A percentile compares a stretch with the other conserved stretches of the same genome.
Evolutionary conservation across 2,797 vertebrate genomes (phyloP).

Genomic region (Sparus aurata): DNA sequence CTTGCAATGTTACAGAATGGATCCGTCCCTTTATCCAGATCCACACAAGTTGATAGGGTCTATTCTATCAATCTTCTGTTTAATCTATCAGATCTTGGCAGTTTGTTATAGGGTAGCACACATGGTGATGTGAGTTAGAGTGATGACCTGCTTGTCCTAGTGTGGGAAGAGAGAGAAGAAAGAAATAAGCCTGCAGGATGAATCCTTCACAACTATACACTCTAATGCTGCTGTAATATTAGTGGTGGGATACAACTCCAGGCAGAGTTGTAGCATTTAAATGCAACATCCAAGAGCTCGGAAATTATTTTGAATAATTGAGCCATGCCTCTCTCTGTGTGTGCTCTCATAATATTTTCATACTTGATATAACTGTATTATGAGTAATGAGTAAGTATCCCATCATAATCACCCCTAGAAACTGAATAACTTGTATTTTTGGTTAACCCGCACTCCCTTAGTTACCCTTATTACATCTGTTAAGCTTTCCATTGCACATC

Average conservation of each 20-base stretch:
- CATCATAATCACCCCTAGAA: background rate
- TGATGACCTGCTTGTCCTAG: slow-evolving; percentile 19
- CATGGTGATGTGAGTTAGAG: slow-evolving; percentile 19
- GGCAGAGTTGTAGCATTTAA: slow-evolving; percentile 13
- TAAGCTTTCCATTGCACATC: too few relatives aligned
- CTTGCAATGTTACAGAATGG: too few relatives aligned
- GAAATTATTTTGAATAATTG: background rate
- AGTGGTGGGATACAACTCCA: slow-evolving; percentile 1
- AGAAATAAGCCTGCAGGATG: slow-evolving; percentile 45
- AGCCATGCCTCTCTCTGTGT: background rate
- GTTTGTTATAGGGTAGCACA: background rate
- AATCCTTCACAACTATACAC: background rate
- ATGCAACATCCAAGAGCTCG: slow-evolving; percentile 13
- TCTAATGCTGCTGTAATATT: slow-evolving; percentile 12
- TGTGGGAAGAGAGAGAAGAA: slow-evolving; percentile 16
- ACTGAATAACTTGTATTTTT: background rate
- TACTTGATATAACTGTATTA: too few relatives aligned
- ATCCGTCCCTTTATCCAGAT: too few relatives aligned
- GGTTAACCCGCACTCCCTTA: background rate
- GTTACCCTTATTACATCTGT: too few relatives aligned
- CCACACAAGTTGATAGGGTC: too few relatives aligned
- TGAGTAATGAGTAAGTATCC: background rate
- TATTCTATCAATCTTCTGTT: slow-evolving; percentile 18
- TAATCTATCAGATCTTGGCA: slow-evolving; percentile 61
- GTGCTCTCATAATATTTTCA: too few relatives aligned